These are phyloP conservation scores for Onchidella celtica DNA, from an alignment of 2,888 invertebrate species.

Conservation along the genomic window DNA sequence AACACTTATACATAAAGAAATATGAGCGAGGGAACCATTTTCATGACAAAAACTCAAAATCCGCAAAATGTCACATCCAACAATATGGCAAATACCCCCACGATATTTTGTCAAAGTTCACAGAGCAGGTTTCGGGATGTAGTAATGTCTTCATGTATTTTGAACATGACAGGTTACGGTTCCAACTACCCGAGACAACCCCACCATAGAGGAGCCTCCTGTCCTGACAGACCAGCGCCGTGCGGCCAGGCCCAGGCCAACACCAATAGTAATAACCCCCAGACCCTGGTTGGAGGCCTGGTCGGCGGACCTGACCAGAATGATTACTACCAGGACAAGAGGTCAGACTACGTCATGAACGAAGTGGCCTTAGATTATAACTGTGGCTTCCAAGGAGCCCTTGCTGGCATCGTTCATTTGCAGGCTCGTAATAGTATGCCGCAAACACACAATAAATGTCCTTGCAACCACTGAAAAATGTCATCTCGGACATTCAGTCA, in stretches of 20 bases:
- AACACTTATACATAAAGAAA: no score
- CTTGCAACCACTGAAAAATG: conserved; percentile 37
- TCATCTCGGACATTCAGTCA: no score
- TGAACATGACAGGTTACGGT: conserved; percentile 64
- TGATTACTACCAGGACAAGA: conserved; percentile 58
- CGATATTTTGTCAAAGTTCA: no score
- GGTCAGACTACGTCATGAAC: conserved; percentile 65
- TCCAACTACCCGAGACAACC: conserved; percentile 59
- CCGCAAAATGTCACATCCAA: no score
- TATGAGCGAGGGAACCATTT: no score
- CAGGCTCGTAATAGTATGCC: conserved; percentile 20
- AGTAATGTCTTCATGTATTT: no score
- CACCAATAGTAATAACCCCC: conserved; percentile 54
- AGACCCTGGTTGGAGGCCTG: conserved; percentile 64
- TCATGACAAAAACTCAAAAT: no score
- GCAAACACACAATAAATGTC: conserved; percentile 50
- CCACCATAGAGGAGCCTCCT: conserved; percentile 68
- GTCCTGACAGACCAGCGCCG: conserved; percentile 64
- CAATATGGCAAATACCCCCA: no score
- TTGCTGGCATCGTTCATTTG: conserved; percentile 58
- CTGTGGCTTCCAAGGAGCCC: conserved; percentile 68
- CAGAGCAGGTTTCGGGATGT: no score
- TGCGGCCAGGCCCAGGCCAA: conserved; percentile 66
- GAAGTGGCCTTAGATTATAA: conserved; percentile 71
- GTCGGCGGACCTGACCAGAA: conserved; percentile 69